These are phyloP conservation scores for Sarcophaga subvicina DNA, from an alignment of 2,888 invertebrate genomes.

Conservation along the genomic window DNA sequence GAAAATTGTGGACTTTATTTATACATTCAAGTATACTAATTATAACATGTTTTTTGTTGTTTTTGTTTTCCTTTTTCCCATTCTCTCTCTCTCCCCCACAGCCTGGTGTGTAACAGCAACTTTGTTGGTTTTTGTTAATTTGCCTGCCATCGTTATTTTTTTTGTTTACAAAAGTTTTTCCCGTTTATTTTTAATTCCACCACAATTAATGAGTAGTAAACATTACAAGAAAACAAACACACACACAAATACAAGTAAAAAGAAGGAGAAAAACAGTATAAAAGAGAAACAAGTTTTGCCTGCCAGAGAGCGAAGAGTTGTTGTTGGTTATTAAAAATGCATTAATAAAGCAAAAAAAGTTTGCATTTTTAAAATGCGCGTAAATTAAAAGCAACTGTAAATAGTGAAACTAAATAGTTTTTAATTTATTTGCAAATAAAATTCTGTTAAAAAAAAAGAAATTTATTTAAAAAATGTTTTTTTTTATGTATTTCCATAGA, in stretches of 20 bases:
- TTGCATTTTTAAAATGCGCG: no score
- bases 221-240: constrained; percentile 8
- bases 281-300: no score
- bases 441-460: background rate
- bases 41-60: background rate
- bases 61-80: background rate
- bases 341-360: no score
- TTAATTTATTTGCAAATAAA: no score
- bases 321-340: no score
- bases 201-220: constrained; percentile 40
- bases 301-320: no score
- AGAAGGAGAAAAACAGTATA: no score
- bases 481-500: background rate
- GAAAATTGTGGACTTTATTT: background rate
- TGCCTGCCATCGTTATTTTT: constrained; percentile 7
- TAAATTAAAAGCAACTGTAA: no score
- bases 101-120: no score
- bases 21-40: constrained; percentile 7
- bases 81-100: background rate
- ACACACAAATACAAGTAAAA: no score
- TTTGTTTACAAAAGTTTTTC: constrained; percentile 26
- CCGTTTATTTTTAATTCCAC: constrained; percentile 27
- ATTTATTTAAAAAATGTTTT: background rate
- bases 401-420: no score
- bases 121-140: constrained; percentile 1